These are phyloP conservation scores for Acarapis woodi DNA, from an alignment of 1,140 invertebrate species.

Conservation along the genomic window DNA sequence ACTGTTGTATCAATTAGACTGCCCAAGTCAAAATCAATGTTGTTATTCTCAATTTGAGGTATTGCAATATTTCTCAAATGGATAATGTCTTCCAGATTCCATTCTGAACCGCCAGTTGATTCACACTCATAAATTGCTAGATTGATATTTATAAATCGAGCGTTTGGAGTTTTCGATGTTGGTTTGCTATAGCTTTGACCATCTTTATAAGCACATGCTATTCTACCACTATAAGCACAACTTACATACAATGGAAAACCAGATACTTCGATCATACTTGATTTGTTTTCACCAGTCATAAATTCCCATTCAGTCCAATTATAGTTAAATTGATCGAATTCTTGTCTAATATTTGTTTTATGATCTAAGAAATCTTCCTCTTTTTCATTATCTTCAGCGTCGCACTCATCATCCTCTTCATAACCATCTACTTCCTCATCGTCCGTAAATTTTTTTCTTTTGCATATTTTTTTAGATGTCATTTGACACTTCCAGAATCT, in stretches of 20 bases:
- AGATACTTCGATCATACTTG: constrained; percentile 55
- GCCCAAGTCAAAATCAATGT: constrained; percentile 46
- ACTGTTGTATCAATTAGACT: constrained; percentile 50
- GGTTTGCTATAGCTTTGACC: constrained; percentile 18
- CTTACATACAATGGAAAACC: constrained; percentile 56
- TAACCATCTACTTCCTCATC: constrained; percentile 10
- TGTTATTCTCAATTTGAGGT: constrained; percentile 31
- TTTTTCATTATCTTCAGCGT: too few relatives aligned
- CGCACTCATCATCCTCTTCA: constrained; percentile 14
- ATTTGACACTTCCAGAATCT: constrained; percentile 50
- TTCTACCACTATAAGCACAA: constrained; percentile 80
- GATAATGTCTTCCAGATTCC: constrained; percentile 93
- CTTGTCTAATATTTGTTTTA: too few relatives aligned
- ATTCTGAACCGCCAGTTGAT: constrained; percentile 81
- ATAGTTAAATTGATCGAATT: constrained; percentile 26
- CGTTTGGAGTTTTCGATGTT: constrained; percentile 36
- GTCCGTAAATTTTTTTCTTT: not conserved
- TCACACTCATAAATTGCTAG: constrained; percentile 98
- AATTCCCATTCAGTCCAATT: constrained; percentile 68
- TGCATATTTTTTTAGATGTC: constrained; percentile 20
- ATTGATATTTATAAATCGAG: constrained; percentile 59
- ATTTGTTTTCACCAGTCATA: constrained; percentile 38
- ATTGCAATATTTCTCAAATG: constrained; percentile 59
- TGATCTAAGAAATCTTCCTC: too few relatives aligned
- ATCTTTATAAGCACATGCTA: constrained; percentile 79